Evolutionary conservation across 2,888 invertebrate species (phyloP).

Genomic region (Cryptocephalus moraei): DNA sequence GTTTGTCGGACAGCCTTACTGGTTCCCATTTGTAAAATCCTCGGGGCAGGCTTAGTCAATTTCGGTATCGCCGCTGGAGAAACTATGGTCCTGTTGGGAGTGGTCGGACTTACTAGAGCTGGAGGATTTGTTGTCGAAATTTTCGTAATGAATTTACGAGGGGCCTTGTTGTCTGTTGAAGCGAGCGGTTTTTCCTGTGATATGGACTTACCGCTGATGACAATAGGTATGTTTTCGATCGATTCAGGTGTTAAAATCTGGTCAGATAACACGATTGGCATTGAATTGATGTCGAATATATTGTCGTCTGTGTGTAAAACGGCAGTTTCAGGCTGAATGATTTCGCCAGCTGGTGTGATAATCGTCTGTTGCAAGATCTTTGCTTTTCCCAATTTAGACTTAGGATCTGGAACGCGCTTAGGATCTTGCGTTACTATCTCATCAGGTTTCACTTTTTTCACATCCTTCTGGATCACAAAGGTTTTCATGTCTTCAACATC

Average conservation of each 20-base stretch:
- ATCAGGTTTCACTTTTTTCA: constrained; percentile 13
- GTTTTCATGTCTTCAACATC: constrained; percentile 36
- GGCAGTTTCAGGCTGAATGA: constrained; percentile 22
- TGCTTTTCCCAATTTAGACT: constrained; percentile 25
- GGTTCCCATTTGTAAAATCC: constrained; percentile 3
- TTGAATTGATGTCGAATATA: constrained; percentile 62
- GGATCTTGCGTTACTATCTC: constrained; percentile 1
- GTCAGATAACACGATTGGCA: constrained; percentile 66
- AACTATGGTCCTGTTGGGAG: background rate
- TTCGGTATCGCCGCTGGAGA: background rate
- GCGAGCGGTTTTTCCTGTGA: constrained; percentile 1
- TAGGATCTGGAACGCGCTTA: constrained; percentile 1
- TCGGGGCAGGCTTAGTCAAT: constrained; percentile 3
- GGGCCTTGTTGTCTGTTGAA: constrained; percentile 4
- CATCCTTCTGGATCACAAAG: constrained; percentile 32
- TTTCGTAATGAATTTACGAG: constrained; percentile 6
- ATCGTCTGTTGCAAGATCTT: constrained; percentile 37
- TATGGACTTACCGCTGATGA: constrained; percentile 6
- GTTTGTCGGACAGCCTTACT: background rate
- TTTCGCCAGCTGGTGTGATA: constrained; percentile 34
- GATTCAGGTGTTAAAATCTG: constrained; percentile 57
- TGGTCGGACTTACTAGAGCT: constrained; percentile 1
- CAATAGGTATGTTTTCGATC: constrained; percentile 54
- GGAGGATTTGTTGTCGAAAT: background rate
- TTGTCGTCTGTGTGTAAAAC: constrained; percentile 29